These are phyloP conservation scores for Rhinoraja longicauda DNA, from an alignment of 2,797 vertebrate species.

Conservation along the genomic window DNA sequence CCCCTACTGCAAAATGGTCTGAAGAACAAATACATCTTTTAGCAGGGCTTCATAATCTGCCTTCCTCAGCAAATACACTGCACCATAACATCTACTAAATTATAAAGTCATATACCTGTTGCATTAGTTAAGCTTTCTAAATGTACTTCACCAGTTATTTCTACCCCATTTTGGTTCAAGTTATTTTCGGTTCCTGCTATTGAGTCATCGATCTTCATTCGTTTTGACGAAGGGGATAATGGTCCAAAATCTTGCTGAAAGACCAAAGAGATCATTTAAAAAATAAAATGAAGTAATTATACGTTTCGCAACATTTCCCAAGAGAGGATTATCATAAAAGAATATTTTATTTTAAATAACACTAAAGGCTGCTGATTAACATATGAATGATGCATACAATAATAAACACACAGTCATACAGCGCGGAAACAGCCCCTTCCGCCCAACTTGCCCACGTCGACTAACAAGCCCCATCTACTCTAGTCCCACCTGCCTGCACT, in stretches of 20 bases:
- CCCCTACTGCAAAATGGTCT: neutral
- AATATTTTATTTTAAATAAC: neutral
- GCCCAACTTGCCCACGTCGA: too few species aligned
- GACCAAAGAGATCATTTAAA: neutral
- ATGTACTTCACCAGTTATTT: constrained; percentile 43
- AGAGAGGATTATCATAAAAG: neutral
- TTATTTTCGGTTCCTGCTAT: constrained; percentile 46
- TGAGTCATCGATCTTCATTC: constrained; percentile 66
- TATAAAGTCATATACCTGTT: constrained; percentile 46
- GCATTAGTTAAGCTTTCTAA: constrained; percentile 40
- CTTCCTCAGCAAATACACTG: neutral
- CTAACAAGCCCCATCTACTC: too few species aligned
- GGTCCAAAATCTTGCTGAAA: constrained; percentile 12
- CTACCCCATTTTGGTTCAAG: constrained; percentile 55
- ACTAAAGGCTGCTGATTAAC: neutral
- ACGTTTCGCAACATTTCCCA: constrained; percentile 8
- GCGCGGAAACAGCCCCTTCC: too few species aligned
- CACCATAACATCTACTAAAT: neutral
- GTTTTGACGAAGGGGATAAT: constrained; percentile 62
- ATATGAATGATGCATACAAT: neutral
- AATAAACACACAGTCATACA: neutral
- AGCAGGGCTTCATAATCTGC: neutral
- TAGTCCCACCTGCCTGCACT: too few species aligned
- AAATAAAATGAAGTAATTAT: neutral
- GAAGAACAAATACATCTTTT: neutral